Evolutionary conservation across 1,140 invertebrate genomes (phyloP).

Genomic region (Idris sp.): DNA sequence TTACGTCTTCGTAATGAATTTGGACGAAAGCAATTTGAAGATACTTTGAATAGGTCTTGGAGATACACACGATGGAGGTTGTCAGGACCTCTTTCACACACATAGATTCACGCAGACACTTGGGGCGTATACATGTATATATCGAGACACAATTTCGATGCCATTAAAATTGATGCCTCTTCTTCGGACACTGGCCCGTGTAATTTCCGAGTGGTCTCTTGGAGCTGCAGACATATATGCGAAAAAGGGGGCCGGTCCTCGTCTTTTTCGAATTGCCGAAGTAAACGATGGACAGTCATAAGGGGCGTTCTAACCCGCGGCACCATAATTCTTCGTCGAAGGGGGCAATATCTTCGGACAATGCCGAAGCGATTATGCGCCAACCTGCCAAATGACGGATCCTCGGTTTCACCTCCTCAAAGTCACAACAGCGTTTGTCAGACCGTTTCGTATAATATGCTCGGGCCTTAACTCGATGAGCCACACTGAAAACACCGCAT

Average conservation of each 20-base stretch:
- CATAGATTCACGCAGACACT: constrained; percentile 3
- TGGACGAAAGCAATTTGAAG: constrained; percentile 25
- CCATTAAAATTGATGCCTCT: constrained; percentile 63
- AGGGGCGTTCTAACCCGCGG: constrained; percentile 58
- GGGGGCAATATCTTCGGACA: constrained; percentile 66
- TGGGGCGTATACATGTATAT: constrained; percentile 11
- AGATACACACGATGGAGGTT: constrained; percentile 19
- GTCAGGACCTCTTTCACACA: constrained; percentile 28
- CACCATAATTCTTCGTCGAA: constrained; percentile 60
- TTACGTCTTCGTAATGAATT: constrained; percentile 25
- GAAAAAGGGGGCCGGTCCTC: constrained; percentile 46
- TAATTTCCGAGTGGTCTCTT: constrained; percentile 55
- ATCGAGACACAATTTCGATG: constrained; percentile 61
- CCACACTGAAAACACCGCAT: constrained; percentile 65
- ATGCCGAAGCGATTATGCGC: constrained; percentile 63
- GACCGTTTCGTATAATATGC: constrained; percentile 68
- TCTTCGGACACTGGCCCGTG: constrained; percentile 56
- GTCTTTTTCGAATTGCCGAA: constrained; percentile 56
- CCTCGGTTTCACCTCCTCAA: constrained; percentile 72
- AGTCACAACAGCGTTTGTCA: constrained; percentile 77
- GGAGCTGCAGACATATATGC: constrained; percentile 45
- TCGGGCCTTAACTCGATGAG: constrained; percentile 64
- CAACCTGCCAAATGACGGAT: constrained; percentile 71
- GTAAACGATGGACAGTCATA: constrained; percentile 53
- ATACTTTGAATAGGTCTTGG: constrained; percentile 32